phyloP scores from a whole-genome alignment of 2,888 invertebrate species.

The Serripes groenlandicus region DNA sequence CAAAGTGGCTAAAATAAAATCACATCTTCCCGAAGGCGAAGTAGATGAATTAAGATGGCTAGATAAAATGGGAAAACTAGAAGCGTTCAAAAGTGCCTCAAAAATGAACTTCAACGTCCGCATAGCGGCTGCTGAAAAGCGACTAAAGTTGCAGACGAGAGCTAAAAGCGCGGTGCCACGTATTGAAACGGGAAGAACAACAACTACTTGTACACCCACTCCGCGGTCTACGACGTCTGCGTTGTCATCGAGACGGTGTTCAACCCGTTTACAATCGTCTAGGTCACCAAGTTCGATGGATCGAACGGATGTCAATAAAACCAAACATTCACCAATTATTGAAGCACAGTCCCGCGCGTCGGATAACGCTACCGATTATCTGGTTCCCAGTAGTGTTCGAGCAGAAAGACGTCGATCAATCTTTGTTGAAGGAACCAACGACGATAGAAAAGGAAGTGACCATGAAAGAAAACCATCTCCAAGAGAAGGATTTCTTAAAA shows the following conservation, averaged over 20 bases:
- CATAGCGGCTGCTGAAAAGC: constrained; percentile 78
- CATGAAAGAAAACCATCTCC: background rate
- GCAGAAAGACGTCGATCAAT: constrained; percentile 23
- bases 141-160: constrained; percentile 72
- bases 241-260: background rate
- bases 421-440: background rate
- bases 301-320: background rate
- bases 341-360: background rate
- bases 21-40: constrained; percentile 77
- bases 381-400: constrained; percentile 11
- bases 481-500: background rate
- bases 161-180: constrained; percentile 49
- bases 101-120: constrained; percentile 75
- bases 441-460: background rate
- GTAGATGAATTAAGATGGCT: constrained; percentile 75
- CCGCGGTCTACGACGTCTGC: constrained; percentile 1
- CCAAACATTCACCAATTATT: background rate
- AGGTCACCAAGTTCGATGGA: background rate
- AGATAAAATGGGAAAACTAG: constrained; percentile 77
- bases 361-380: background rate
- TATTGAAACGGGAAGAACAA: constrained; percentile 1
- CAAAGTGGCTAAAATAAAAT: constrained; percentile 79
- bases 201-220: background rate
- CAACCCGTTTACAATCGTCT: background rate
- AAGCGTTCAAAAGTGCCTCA: constrained; percentile 57